These are phyloP conservation scores for Ophioninae sp. DNA, from an alignment of 2,888 invertebrate genomes.

Conservation along the genomic window DNA sequence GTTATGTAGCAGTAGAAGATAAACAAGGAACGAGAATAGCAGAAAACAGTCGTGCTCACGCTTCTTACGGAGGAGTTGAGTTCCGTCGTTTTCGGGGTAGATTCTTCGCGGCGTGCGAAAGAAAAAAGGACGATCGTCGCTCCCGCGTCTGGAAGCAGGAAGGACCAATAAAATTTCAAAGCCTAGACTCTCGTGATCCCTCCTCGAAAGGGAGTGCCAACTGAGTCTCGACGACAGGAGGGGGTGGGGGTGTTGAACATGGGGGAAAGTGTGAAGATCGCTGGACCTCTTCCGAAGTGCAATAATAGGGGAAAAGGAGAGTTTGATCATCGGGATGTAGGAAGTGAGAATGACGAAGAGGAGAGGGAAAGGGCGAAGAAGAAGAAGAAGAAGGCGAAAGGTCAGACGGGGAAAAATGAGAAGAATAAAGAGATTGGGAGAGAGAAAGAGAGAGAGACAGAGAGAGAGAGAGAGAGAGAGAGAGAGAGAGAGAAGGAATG, in stretches of 20 bases:
- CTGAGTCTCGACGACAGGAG: neutral
- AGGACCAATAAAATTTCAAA: conserved; percentile 29
- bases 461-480: conserved; percentile 14
- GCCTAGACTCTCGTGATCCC: neutral
- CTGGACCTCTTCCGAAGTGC: conserved; percentile 8
- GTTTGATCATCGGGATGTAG: conserved; percentile 8
- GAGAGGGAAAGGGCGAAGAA: neutral
- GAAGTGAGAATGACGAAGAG: neutral
- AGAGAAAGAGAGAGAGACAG: conserved; percentile 4
- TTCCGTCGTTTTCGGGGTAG: conserved; percentile 43
- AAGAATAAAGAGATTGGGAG: conserved; percentile 4
- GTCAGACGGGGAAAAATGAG: conserved; percentile 7
- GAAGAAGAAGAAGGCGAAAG: neutral
- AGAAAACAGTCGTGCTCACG: too few species aligned
- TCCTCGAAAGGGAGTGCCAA: neutral
- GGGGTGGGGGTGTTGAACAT: conserved; percentile 1
- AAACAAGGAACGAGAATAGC: too few species aligned
- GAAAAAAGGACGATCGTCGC: conserved; percentile 13
- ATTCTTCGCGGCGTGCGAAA: conserved; percentile 25
- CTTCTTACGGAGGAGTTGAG: neutral
- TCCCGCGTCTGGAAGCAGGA: conserved; percentile 39
- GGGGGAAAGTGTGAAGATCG: conserved; percentile 27
- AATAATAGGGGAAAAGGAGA: conserved; percentile 12
- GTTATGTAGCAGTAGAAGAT: too few species aligned
- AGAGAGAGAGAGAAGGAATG: neutral